Percentiles rank a stretch among this genome's conserved stretches.
phyloP scores from a whole-genome alignment of 2,113 vertebrate genomes.

The Xenopus laevis region DNA sequence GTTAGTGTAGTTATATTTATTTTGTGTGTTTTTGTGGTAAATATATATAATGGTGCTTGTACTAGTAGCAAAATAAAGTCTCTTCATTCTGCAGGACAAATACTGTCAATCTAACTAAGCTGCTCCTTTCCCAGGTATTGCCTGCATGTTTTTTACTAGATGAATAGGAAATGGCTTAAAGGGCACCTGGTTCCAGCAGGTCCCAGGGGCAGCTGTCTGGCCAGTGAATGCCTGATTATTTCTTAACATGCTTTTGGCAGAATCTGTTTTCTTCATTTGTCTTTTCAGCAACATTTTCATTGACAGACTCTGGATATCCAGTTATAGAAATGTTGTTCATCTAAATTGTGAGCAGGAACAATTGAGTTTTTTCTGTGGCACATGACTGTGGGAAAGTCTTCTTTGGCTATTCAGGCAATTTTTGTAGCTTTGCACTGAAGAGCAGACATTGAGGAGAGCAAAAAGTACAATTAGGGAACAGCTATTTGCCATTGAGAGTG shows the following conservation, averaged over 20 bases:
- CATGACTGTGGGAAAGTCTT: constrained; percentile 99
- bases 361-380: constrained; percentile 92
- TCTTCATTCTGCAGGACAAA: constrained; percentile 22
- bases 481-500: constrained; percentile 90
- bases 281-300: constrained; percentile 83
- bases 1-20: not conserved
- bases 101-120: constrained; percentile 62
- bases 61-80: constrained; percentile 8
- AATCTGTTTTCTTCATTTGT: constrained; percentile 83
- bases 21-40: not conserved
- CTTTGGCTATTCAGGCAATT: constrained; percentile 98
- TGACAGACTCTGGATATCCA: constrained; percentile 82
- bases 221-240: constrained; percentile 83
- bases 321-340: constrained; percentile 97
- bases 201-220: constrained; percentile 79
- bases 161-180: constrained; percentile 84
- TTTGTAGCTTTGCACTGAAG: constrained; percentile 90
- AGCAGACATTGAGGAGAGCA: constrained; percentile 95
- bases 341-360: constrained; percentile 88
- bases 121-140: constrained; percentile 84
- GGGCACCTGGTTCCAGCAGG: constrained; percentile 82
- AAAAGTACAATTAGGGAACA: constrained; percentile 96
- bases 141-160: constrained; percentile 70
- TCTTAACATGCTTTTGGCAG: constrained; percentile 84
- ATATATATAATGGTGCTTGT: not conserved